Conservation (phyloP, 1,140 invertebrate genomes). For the Drosophila nannoptera region DNA sequence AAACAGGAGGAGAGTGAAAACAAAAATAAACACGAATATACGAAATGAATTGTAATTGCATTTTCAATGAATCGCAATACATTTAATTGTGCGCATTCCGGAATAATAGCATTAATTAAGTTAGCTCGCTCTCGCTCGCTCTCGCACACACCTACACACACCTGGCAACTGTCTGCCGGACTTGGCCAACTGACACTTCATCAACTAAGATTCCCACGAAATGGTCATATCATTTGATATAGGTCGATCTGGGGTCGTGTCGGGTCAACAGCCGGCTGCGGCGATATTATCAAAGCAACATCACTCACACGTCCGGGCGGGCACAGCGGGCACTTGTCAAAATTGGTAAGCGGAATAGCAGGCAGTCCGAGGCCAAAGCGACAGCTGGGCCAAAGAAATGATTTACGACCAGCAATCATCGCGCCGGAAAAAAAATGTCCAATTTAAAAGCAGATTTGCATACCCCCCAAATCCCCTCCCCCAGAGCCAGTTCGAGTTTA, state of each 20-base stretch:
- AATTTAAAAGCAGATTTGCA: constrained; percentile 10
- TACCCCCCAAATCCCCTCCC: too few species aligned
- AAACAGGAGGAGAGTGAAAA: too few species aligned
- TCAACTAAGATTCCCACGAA: constrained; percentile 21
- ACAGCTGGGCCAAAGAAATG: constrained; percentile 41
- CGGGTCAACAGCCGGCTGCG: not conserved
- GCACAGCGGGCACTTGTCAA: constrained; percentile 33
- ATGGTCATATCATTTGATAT: constrained; percentile 22
- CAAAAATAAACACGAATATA: constrained; percentile 10
- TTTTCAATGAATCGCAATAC: constrained; percentile 31
- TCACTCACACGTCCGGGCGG: constrained; percentile 23
- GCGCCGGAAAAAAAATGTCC: not conserved
- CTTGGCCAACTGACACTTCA: too few species aligned
- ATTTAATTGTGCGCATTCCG: constrained; percentile 19
- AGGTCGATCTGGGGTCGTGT: not conserved
- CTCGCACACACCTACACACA: too few species aligned
- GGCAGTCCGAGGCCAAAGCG: constrained; percentile 7
- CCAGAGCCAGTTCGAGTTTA: not conserved
- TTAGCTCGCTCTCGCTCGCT: not conserved
- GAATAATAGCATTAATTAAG: constrained; percentile 20
- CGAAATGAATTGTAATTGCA: constrained; percentile 23
- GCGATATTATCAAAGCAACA: constrained; percentile 33
- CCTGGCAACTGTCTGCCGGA: not conserved
- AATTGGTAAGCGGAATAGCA: constrained; percentile 39
- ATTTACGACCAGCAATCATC: constrained; percentile 33